Evolutionary conservation across 2,888 invertebrate genomes (phyloP).

Genomic region (Dasysyrphus tricinctus): DNA sequence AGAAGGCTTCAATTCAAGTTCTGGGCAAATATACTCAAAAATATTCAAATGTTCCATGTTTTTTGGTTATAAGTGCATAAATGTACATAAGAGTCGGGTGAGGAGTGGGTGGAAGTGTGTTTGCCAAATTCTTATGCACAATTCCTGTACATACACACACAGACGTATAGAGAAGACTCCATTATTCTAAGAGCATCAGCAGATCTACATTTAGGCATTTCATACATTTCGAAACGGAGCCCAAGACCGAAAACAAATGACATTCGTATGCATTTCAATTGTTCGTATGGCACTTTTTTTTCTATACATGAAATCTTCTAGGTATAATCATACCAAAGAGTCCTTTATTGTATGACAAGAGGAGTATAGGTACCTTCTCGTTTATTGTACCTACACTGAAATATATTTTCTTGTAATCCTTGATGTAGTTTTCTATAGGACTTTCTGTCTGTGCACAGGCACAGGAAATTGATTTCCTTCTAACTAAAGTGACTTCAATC

Average conservation of each 20-base stretch:
- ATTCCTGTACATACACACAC: not conserved
- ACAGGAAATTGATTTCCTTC: slow-evolving; percentile 73
- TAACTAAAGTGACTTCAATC: slow-evolving; percentile 52
- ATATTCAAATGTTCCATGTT: slow-evolving; percentile 49
- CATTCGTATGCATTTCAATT: slow-evolving; percentile 54
- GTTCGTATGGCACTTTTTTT: slow-evolving; percentile 15
- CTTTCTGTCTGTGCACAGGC: slow-evolving; percentile 33
- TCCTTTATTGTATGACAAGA: not conserved
- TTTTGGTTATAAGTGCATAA: slow-evolving; percentile 28
- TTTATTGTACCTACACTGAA: slow-evolving; percentile 34
- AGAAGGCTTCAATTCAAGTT: slow-evolving; percentile 60
- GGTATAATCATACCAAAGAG: not conserved
- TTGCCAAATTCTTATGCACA: slow-evolving; percentile 29
- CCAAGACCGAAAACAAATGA: slow-evolving; percentile 38
- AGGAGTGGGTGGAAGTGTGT: slow-evolving; percentile 21
- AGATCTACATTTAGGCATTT: slow-evolving; percentile 43
- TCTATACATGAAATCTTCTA: not conserved
- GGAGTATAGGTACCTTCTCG: not conserved
- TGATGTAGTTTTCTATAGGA: slow-evolving; percentile 36
- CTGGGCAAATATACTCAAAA: slow-evolving; percentile 58
- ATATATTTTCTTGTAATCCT: slow-evolving; percentile 46
- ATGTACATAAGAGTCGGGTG: slow-evolving; percentile 6
- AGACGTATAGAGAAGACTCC: not conserved
- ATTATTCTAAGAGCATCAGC: slow-evolving; percentile 27
- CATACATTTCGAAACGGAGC: slow-evolving; percentile 10